phyloP scores from a whole-genome alignment of 2,797 vertebrate species.

The Neosilurus mollespiculum region DNA sequence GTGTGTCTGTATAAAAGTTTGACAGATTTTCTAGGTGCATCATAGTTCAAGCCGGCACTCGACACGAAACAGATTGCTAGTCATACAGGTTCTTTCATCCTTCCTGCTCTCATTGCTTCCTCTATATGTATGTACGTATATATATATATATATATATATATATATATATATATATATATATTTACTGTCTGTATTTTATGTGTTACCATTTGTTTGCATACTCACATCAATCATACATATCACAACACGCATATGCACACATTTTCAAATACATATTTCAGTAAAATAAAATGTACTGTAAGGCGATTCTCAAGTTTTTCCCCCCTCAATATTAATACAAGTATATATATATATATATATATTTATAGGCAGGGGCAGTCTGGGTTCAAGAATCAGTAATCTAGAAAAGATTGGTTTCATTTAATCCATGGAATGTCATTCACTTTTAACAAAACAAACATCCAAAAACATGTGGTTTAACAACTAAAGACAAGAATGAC shows the following conservation, averaged over 20 bases:
- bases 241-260: conserved; percentile 31
- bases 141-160: conserved; percentile 3
- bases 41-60: conserved; percentile 9
- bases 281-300: conserved; percentile 48
- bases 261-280: conserved; percentile 47
- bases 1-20: background rate
- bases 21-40: background rate
- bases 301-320: conserved; percentile 47
- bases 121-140: background rate
- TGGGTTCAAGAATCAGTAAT: background rate
- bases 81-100: conserved; percentile 31
- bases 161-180: background rate
- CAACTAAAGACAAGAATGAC: conserved; percentile 2
- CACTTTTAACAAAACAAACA: background rate
- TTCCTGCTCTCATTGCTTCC: conserved; percentile 19
- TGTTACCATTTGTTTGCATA: conserved; percentile 30
- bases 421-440: background rate
- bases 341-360: conserved; percentile 35
- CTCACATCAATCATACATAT: conserved; percentile 15
- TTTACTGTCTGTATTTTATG: background rate
- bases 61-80: conserved; percentile 46
- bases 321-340: no score
- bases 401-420: background rate
- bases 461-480: conserved; percentile 1
- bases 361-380: background rate